Base-by-base conservation (phyloP, 2,113 vertebrate species). In the Elachura formosa region DNA sequence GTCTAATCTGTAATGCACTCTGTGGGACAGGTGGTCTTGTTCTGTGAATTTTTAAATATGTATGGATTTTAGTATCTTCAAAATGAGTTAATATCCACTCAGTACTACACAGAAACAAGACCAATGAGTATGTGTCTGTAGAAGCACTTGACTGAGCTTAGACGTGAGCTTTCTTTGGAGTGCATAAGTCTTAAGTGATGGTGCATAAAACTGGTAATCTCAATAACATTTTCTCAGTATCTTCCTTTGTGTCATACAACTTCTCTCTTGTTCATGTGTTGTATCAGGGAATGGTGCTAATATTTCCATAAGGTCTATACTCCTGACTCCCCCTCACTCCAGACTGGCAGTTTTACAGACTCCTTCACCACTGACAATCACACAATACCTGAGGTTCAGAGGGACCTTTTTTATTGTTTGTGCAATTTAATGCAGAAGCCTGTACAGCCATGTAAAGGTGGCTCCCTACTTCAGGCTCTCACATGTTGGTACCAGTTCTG, bases 51-150 rank as follows among this genome's bases (percentile, higher is more conserved):
- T 62, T 8, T 4, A 14, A 64, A 19, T 52, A 11, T 5, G 3
- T 28, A 4, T 54, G 48, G 67, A 40, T 84, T 64, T 64, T 28
- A 52, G 33, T 56, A 29, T 33, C 48, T 34, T 48, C n/a, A 59
- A 29, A 17, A 15, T 13, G 29, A 33, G 34, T 62, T 38, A 29
- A 5, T 73, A 13, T 10, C 34, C 20, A 11, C 28, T 77, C 41
- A 36, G 24, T 3, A 15, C 40, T n/a, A 11, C 31, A 17, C 13
- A 26, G 58, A 58, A 76, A 46, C 0, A 0, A 87, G 49, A 62
- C 36, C 36, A 45, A 0, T 14, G 33, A 58, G 18, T 15, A 8
- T 5, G 1, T 71, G 79, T 74, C 40, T 85, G 16, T 40, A 43
- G 45, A 26, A 55, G 66, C 66, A 87, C 28, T 67, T 55, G 49